phyloP scores from a whole-genome alignment of 2,113 vertebrate genomes.

The Zosterops japonicus region DNA sequence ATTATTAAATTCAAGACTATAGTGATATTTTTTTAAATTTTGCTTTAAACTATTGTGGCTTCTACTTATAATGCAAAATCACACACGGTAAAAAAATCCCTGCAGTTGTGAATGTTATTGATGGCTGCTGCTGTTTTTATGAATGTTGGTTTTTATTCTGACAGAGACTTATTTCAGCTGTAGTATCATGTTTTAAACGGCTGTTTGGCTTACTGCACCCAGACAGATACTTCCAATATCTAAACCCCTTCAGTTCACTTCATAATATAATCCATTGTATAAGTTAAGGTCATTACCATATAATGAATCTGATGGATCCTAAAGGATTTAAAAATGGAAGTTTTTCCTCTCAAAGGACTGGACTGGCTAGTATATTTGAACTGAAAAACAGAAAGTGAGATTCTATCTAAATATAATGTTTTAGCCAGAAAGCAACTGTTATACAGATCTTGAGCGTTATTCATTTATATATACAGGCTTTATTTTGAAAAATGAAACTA shows the following conservation, averaged over 20 bases:
- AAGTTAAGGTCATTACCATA: constrained; percentile 13
- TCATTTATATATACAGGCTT: constrained; percentile 52
- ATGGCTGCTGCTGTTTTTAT: constrained; percentile 70
- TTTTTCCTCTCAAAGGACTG: constrained; percentile 30
- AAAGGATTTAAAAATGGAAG: constrained; percentile 31
- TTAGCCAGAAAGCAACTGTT: constrained; percentile 17
- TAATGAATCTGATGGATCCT: constrained; percentile 33
- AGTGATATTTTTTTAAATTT: constrained; percentile 20
- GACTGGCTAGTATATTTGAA: constrained; percentile 20
- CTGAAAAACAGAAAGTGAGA: constrained; percentile 22
- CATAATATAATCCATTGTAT: constrained; percentile 32
- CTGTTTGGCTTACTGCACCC: constrained; percentile 50
- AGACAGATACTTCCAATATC: constrained; percentile 6
- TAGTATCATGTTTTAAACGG: constrained; percentile 62
- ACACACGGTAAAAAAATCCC: constrained; percentile 49
- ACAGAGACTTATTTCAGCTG: constrained; percentile 49
- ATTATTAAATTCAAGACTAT: constrained; percentile 58
- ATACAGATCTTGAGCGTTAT: constrained; percentile 17
- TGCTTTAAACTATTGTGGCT: constrained; percentile 58
- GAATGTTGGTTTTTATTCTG: constrained; percentile 63
- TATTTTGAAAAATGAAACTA: constrained; percentile 49
- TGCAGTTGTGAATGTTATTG: constrained; percentile 63
- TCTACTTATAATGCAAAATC: constrained; percentile 44
- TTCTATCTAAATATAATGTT: constrained; percentile 18
- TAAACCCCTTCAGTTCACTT: constrained; percentile 34